phyloP scores from a whole-genome alignment of 2,113 vertebrate species.

The Notechis scutatus region DNA sequence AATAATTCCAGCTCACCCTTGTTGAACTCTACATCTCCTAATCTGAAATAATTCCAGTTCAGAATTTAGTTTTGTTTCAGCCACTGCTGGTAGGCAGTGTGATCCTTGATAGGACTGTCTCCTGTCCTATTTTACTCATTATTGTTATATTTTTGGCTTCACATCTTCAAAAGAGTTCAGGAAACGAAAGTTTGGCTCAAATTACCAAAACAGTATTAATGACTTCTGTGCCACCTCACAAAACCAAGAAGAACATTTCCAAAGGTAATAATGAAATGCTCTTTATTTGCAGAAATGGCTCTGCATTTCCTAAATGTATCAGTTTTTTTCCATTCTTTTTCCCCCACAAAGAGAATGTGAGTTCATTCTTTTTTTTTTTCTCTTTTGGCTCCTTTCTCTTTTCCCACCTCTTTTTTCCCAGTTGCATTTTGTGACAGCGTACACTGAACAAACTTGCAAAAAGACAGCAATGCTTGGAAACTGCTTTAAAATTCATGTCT shows the following conservation, averaged over 20 bases:
- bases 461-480: background rate
- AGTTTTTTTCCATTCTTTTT: background rate
- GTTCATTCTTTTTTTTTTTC: background rate
- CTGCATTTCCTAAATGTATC: too few relatives aligned
- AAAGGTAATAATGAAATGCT: background rate
- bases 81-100: background rate
- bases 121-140: background rate
- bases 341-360: background rate
- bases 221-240: background rate
- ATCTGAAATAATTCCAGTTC: background rate
- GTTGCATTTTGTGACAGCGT: background rate
- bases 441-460: background rate
- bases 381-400: background rate
- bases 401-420: background rate
- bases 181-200: background rate
- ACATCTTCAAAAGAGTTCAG: background rate
- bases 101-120: background rate
- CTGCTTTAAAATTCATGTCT: background rate
- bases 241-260: background rate
- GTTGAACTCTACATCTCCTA: background rate
- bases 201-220: background rate
- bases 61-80: background rate
- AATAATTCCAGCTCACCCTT: background rate
- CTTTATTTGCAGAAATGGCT: background rate
- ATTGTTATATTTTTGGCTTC: background rate